These are phyloP conservation scores for Nesometra sesokonis DNA, from an alignment of 35 echinoderm and acorn worm species.

Conservation along the genomic window DNA sequence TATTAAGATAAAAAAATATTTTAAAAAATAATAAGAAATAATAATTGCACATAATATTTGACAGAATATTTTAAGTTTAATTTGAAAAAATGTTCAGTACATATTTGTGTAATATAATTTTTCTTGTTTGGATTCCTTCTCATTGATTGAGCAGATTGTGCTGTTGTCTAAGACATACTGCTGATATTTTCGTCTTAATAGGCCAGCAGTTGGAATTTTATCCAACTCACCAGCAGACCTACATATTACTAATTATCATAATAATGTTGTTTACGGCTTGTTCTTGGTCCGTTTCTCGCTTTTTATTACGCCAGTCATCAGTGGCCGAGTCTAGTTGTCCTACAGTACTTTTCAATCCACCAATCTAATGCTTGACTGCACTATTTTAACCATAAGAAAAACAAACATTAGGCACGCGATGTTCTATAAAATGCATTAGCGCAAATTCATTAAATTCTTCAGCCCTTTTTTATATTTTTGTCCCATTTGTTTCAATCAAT, in stretches of 20 bases:
- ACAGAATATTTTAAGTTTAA: too few species aligned
- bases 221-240: not conserved
- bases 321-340: not conserved
- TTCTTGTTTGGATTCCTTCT: too few species aligned
- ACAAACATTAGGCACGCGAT: not conserved
- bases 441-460: not conserved
- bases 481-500: not conserved
- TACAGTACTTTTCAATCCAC: not conserved
- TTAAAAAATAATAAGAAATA: too few species aligned
- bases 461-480: not conserved
- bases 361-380: not conserved
- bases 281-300: not conserved
- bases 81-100: too few species aligned
- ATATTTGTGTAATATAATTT: too few species aligned
- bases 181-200: not conserved
- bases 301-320: not conserved
- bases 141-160: not conserved
- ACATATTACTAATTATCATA: not conserved
- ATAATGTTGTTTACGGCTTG: not conserved
- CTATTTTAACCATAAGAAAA: not conserved
- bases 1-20: too few species aligned
- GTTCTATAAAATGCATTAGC: not conserved
- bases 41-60: too few species aligned
- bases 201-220: not conserved
- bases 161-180: not conserved